Evolutionary conservation across 2,888 invertebrate species (phyloP).

Genomic region (Malacosoma neustria): DNA sequence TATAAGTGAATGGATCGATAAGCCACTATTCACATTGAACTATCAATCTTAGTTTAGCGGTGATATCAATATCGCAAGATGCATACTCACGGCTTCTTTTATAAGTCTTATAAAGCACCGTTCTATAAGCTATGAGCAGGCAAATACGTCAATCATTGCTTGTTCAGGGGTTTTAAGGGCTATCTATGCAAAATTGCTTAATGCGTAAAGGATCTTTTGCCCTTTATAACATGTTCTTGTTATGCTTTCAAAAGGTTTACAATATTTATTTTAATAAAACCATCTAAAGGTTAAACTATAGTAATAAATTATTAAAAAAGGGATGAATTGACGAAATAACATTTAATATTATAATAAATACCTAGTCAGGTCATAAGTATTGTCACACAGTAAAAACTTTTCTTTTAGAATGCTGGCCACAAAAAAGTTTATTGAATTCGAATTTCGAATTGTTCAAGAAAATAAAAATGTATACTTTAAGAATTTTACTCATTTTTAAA

Average conservation of each 20-base stretch:
- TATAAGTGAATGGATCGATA: constrained; percentile 42
- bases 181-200: not conserved
- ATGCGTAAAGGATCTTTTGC: not conserved
- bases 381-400: too few relatives aligned
- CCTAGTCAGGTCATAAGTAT: too few relatives aligned
- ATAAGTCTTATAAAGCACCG: constrained; percentile 29
- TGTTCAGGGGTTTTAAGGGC: not conserved
- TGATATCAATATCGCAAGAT: constrained; percentile 61
- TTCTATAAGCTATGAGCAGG: not conserved
- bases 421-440: too few relatives aligned
- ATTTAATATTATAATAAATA: too few relatives aligned
- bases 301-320: too few relatives aligned
- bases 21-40: constrained; percentile 49
- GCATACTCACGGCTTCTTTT: constrained; percentile 56
- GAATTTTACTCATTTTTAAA: too few relatives aligned
- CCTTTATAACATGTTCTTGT: not conserved
- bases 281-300: too few relatives aligned
- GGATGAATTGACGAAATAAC: too few relatives aligned
- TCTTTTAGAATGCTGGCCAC: too few relatives aligned
- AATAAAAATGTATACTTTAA: too few relatives aligned
- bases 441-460: too few relatives aligned
- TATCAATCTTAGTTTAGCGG: constrained; percentile 69
- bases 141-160: not conserved
- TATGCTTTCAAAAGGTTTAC: not conserved
- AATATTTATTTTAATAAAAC: not conserved